Conservation (phyloP, 2,113 vertebrate species). For the Pleuronectes platessa region DNA sequence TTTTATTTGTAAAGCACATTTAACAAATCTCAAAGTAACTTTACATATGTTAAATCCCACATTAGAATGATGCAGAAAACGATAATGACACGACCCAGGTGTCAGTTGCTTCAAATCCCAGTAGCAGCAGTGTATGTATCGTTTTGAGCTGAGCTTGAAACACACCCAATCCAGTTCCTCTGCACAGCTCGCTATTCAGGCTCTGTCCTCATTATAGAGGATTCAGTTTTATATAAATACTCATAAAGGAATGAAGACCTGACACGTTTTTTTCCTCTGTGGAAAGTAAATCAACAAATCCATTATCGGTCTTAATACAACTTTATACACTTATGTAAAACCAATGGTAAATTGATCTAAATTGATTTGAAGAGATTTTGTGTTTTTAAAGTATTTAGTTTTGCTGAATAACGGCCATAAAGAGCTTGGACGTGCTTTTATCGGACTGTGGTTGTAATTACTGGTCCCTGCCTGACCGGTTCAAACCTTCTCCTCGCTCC, state of each 20-base stretch:
- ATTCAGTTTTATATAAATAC: background rate
- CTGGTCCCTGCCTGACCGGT: background rate
- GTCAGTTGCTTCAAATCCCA: background rate
- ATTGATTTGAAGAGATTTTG: too few relatives aligned
- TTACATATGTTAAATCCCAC: too few relatives aligned
- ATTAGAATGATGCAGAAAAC: too few relatives aligned
- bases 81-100: too few relatives aligned
- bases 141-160: background rate
- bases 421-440: background rate
- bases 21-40: too few relatives aligned
- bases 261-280: background rate
- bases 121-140: background rate
- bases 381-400: too few relatives aligned
- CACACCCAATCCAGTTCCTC: background rate
- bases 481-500: background rate
- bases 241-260: background rate
- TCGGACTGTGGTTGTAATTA: background rate
- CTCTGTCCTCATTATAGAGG: background rate
- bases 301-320: too few relatives aligned
- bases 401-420: too few relatives aligned
- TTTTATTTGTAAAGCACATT: too few relatives aligned
- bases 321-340: too few relatives aligned
- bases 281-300: background rate
- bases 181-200: slow-evolving; percentile 3
- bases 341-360: too few relatives aligned